Base-by-base conservation (phyloP, 2,888 invertebrate genomes). In the Dicyrtoma fusca region DNA sequence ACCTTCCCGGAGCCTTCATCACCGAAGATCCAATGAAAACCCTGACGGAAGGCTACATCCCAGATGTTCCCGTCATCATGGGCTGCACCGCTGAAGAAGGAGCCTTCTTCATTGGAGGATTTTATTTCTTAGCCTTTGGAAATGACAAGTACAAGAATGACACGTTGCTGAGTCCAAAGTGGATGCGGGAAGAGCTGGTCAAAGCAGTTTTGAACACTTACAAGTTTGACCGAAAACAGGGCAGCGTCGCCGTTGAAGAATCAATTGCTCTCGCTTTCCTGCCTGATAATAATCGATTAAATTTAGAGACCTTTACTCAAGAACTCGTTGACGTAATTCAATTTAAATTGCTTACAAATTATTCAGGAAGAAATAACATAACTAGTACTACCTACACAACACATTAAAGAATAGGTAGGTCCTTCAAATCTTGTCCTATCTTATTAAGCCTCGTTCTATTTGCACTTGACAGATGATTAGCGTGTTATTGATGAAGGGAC, bases 401-500 rank as follows among this genome's bases (percentile, higher is more conserved):
- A n/a, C n/a, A n/a, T n/a, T n/a, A n/a, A n/a, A n/a, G n/a, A n/a
- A n/a, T n/a, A n/a, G n/a, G n/a, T n/a, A n/a, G n/a, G n/a, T n/a
- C n/a, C n/a, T n/a, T n/a, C n/a, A n/a, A n/a, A n/a, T n/a, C n/a
- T n/a, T n/a, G n/a, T n/a, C n/a, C n/a, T n/a, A 34, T 34, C 8
- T 34, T 3, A 5, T 34, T 34, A 34, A 5, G 34, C 34, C 3
- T 34, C 34, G 8, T 34, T 34, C 4, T 34, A 8, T 34, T 34
- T 34, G 3, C 6, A 5, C 51, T 17, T 51, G 26, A 13, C 51
- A 79, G 77, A 66, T 79, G 66, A 21, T 76, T 0, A 77, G 72
- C 51, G 75, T 69, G 0, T 17, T 73, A 0, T 72, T 75, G 34
- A 73, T 80, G 74, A 80, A 80, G 73, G 77, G 73, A 6, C 75